Base-by-base conservation (phyloP, 2,888 invertebrate species). In the Diogma glabrata region DNA sequence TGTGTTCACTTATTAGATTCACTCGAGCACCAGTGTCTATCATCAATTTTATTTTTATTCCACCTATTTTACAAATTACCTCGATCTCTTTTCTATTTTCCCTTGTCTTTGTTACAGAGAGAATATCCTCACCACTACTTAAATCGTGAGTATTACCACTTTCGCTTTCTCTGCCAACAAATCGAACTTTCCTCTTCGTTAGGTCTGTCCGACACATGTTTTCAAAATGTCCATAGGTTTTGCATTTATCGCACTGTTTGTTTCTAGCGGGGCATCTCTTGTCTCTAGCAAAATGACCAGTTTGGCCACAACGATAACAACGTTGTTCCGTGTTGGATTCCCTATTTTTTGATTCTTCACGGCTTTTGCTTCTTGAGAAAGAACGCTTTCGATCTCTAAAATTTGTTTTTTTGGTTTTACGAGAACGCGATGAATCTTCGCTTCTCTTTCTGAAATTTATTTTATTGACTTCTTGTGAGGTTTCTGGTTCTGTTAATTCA, bases 231-330 rank as follows among this genome's bases (percentile, higher is more conserved):
- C 49, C 46, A 22, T 49, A 30, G 5, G 30, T 33, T 19, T 38
- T 26, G 38, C 52, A 52, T 19, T 50, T 52, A 23, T 26, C 36
- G 52, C 52, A 52, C 3, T 33, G 7, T 17, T 30, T 24, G 26
- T 30, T 49, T 36, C 28, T 50, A 28, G 50, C 52, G 33, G 52
- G 52, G 17, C 52, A 52, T n/a, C 22, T 47, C 17, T 30, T 38
- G 23, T 46, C 23, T 14, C 14, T 33, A 33, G 14, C 10, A 23
- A n/a, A 49, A 49, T 24, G 53, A 33, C 23, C 36, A 8, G 22
- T 22, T 22, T 20, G 19, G 5, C 48, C 48, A 36, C 48, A 49
- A 5, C 48, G 33, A 33, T 33, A 33, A 14, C 33, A 33, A 33
- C 14, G 12, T 33, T n/a, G 14, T 14, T 33, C n/a, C n/a, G 12